Base-by-base conservation (phyloP, 2,888 invertebrate genomes). In the Oxyscelio sp. region DNA sequence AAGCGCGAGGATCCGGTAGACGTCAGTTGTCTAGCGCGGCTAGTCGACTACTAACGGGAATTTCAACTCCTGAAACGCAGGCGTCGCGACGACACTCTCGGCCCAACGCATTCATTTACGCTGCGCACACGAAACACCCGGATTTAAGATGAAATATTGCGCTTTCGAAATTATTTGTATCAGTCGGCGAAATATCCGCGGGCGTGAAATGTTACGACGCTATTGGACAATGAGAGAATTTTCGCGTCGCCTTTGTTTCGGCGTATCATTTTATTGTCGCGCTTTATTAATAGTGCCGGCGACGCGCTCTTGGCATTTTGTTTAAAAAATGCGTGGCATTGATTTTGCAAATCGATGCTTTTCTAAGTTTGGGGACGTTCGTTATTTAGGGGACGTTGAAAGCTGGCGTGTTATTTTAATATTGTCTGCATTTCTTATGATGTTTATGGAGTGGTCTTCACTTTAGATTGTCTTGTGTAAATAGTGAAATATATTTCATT, bases 21-120 rank as follows among this genome's bases (percentile, higher is more conserved):
- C 77, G 66, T 78, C 73, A 38, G 61, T 4, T 52, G 58, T 73
- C 54, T 65, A 59, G 73, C 83, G 83, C 83, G 71, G 77, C 66
- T 77, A 52, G 73, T 77, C 66, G 43, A 71, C 63, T 59, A 83
- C 83, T 83, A 66, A 77, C 50, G 59, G 65, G 19, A 66, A 73
- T 73, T 63, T 71, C 77, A 56, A 19, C 22, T 38, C 48, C 54
- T 24, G 74, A 56, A 59, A 82, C 82, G 82, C 82, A 82, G 77
- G 77, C 82, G 75, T 82, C 71, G 70, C 65, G 40, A 17, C 34
- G 43, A 8, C 24, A 11, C 27, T 34, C 34, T 34, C 22, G 48
- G 63, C 31, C 45, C 70, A 43, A 22, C 59, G 52, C 34, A 43
- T 48, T 68, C 48, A 27, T 34, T 15, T 22, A 19, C 68, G 63